These are phyloP conservation scores for Gobio gobio DNA, from an alignment of 2,113 vertebrate genomes.

Conservation along the genomic window DNA sequence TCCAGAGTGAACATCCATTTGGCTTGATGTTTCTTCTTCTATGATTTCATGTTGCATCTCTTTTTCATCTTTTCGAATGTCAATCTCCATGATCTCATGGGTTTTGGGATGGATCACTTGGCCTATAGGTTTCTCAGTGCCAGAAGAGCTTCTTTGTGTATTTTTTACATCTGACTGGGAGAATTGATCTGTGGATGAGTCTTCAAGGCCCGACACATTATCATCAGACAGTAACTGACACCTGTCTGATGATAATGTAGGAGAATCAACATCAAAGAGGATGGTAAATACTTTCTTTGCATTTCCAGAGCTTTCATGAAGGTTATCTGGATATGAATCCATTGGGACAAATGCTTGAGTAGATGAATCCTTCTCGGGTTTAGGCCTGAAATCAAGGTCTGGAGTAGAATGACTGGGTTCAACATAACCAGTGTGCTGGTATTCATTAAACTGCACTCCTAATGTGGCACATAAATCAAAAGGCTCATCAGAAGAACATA, in stretches of 20 bases:
- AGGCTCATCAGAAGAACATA: slow-evolving; percentile 4
- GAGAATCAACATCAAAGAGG: slow-evolving; percentile 39
- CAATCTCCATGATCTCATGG: neutral
- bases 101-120: neutral
- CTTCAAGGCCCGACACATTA: neutral
- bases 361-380: neutral
- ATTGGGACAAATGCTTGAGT: neutral
- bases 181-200: neutral
- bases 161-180: neutral
- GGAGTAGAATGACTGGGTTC: neutral
- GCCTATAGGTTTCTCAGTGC: neutral
- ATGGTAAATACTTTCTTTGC: slow-evolving; percentile 50
- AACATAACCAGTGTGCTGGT: neutral
- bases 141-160: neutral
- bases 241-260: neutral
- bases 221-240: neutral
- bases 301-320: slow-evolving; percentile 8
- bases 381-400: neutral
- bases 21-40: neutral
- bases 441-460: neutral
- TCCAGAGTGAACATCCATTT: neutral
- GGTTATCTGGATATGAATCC: neutral
- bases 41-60: neutral
- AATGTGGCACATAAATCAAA: neutral
- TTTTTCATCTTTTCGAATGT: neutral